Conservation (phyloP, 1,140 invertebrate species). For the Drosophila kurseongensis region DNA sequence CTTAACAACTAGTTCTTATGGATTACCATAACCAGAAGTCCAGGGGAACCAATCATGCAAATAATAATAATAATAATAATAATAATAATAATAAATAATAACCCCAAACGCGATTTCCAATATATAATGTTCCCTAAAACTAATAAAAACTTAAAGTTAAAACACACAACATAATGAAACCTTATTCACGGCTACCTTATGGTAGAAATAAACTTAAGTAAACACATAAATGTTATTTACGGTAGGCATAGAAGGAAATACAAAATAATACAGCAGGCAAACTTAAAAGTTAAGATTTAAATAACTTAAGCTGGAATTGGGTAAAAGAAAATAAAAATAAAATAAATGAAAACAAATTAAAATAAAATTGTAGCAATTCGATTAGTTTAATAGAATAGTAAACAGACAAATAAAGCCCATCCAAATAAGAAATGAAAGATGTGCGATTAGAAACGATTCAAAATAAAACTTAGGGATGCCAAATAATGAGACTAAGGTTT, state of each 20-base stretch:
- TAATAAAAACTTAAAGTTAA: conserved; percentile 16
- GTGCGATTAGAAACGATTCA: background rate
- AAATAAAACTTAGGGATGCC: background rate
- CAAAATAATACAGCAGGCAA: conserved; percentile 43
- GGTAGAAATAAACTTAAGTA: background rate
- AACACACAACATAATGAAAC: conserved; percentile 9
- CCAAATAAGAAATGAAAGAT: conserved; percentile 11
- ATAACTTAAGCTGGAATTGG: conserved; percentile 72
- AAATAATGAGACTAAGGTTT: conserved; percentile 26
- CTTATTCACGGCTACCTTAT: background rate
- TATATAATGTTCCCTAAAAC: conserved; percentile 11
- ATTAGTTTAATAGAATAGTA: conserved; percentile 16
- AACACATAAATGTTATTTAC: conserved; percentile 36
- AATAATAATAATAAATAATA: conserved; percentile 20
- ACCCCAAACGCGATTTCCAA: conserved; percentile 1
- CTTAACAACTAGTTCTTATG: conserved; percentile 2
- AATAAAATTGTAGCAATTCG: conserved; percentile 19
- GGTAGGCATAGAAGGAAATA: conserved; percentile 1
- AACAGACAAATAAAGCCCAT: conserved; percentile 10
- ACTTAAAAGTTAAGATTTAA: conserved; percentile 68
- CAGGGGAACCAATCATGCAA: conserved; percentile 37
- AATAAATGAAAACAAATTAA: conserved; percentile 56
- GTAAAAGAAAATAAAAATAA: conserved; percentile 69
- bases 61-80: no score
- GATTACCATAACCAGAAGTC: conserved; percentile 44